Evolutionary conservation across 2,113 vertebrate species (phyloP).

Genomic region (Boulengeromyrus knoepffleri): DNA sequence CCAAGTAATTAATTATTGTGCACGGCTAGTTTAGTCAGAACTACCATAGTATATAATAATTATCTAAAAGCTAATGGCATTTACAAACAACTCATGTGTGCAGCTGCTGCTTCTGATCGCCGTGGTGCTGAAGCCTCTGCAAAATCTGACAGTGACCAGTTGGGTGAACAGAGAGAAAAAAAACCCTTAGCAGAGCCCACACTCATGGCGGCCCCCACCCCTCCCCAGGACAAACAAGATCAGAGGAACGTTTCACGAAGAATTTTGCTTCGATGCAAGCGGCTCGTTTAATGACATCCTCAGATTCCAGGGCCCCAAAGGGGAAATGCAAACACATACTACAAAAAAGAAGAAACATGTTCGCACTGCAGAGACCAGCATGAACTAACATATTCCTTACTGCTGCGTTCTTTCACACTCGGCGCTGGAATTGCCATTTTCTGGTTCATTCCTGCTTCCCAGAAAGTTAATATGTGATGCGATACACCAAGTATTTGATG

Average conservation of each 20-base stretch:
- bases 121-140: background rate
- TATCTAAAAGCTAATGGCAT: background rate
- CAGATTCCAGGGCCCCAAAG: conserved; percentile 47
- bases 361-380: background rate
- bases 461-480: conserved; percentile 35
- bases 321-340: conserved; percentile 36
- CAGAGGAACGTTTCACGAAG: conserved; percentile 61
- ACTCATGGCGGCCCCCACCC: background rate
- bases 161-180: background rate
- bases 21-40: background rate
- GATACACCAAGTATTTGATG: conserved; percentile 25
- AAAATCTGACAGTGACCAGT: background rate
- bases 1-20: background rate
- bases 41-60: background rate
- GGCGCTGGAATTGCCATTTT: background rate
- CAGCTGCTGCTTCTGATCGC: background rate
- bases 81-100: background rate
- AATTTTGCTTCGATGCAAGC: conserved; percentile 63
- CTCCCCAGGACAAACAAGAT: conserved; percentile 36
- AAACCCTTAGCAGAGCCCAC: background rate
- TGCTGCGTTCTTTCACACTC: background rate
- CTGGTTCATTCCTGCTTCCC: background rate
- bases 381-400: background rate
- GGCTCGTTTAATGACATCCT: conserved; percentile 57
- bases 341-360: background rate